These are phyloP conservation scores for Fukomys damarensis DNA, from an alignment of 2,113 vertebrate genomes.

Conservation along the genomic window DNA sequence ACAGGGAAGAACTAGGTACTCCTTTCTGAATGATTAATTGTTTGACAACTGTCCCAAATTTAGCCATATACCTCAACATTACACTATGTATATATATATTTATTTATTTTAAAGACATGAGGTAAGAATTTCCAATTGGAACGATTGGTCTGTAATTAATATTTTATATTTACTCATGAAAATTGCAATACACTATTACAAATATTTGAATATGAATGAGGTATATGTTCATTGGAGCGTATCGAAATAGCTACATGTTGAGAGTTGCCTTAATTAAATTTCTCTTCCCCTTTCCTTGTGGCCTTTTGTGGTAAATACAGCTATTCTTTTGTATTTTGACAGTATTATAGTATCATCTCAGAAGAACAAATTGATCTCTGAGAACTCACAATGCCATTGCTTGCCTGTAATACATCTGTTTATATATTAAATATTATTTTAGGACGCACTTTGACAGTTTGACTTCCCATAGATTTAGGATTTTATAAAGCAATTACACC, in stretches of 20 bases:
- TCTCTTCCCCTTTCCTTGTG: neutral
- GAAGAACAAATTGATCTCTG: neutral
- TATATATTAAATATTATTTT: neutral
- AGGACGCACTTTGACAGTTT: neutral
- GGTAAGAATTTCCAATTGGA: neutral
- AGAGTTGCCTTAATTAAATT: neutral
- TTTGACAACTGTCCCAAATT: neutral
- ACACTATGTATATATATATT: too few relatives aligned
- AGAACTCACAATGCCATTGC: neutral
- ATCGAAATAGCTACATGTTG: neutral
- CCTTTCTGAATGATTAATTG: neutral
- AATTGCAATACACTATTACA: neutral
- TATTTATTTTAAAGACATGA: conserved; percentile 13
- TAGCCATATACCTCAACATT: neutral
- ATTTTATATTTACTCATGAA: neutral
- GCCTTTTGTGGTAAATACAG: neutral
- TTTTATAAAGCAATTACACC: neutral
- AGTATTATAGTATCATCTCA: neutral
- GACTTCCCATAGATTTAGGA: conserved; percentile 1
- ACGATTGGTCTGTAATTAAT: neutral
- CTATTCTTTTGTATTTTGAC: neutral
- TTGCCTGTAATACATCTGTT: neutral
- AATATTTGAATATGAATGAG: neutral
- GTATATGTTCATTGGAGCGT: neutral
- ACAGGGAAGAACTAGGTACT: neutral